Evolutionary conservation across 2,113 vertebrate genomes (phyloP), one percentile per base, ranked within the genome.

Genomic region (Elephas maximus): DNA sequence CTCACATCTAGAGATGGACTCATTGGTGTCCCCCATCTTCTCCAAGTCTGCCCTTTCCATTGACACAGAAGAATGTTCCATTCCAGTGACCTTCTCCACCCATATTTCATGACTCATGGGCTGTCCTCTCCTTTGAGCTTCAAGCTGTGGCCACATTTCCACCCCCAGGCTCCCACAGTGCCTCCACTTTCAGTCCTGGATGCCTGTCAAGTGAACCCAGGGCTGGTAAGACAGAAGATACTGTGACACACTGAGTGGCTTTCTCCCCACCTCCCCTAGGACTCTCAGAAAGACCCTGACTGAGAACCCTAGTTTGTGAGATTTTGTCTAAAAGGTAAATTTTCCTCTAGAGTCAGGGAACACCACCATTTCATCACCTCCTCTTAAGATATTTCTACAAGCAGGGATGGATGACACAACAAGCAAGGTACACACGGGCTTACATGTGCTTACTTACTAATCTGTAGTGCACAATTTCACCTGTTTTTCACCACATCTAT

Each of bases 1-100:
- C 84, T 82, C 1, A 17, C 30, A 41, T n/a, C 83, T 8, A 2
- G 33, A 89, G 51, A 65, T 6, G 0, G 51, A 10, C 51, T 44
- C n/a, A 0, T 37, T 3, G 2, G 24, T 81, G 79, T 88, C 48
- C 41, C 76, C 67, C 45, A 41, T 17, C 23, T 48, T 73, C 95
- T 80, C 62, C 0, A 10, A 14, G 1, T 10, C 79, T 80, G 83
- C 91, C 91, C 94, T 97, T 93, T 76, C 80, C 88, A 30, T 0
- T 1, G 23, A n/a, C 65, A 1, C 69, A 63, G 78, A 21, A 6
- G n/a, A 28, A 37, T 20, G 26, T 89, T 63, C 88, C 53, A 24
- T 71, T 20, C 51, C 45, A 6, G 14, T 80, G 94, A 94, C 86
- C 69, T 83, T 96, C 89, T 93, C 88, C 41, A 76, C 45, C 73